Evolutionary conservation across 2,797 vertebrate species (phyloP), one percentile per base, ranked within the genome.

Genomic region (Psittacula derbiana): DNA sequence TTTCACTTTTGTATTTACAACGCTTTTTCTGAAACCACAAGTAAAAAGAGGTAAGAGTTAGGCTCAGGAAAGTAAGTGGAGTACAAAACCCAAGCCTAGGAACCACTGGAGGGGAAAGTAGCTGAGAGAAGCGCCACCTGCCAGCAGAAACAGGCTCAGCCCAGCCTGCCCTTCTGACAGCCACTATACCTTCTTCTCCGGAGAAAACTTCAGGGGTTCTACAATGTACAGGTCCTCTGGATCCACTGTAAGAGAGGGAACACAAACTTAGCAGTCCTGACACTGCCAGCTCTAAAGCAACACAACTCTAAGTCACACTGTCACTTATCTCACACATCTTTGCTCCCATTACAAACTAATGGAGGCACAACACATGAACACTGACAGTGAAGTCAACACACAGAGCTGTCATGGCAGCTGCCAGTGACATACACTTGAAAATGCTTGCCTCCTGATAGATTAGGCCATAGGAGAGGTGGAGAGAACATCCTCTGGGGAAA

Each of bases 141-240:
- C 87, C 31, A 71, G 91, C 73, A 85, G 64, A 38, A 40, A 52
- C 64, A 67, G 2, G 1, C 73, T 73, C 61, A 43, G 31, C 50
- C 78, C 86, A 16, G 80, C 55, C 61, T 71, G 66, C 49, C 46
- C 61, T 25, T 43, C 73, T 64, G 43, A 43, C 96, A 52, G 85
- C 96, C 97, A 97, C 94, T 50, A 80, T 99, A 99, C 99, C 99
- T 99, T 99, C 99, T 99, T 99, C 98, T 99, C 99, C 97, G 99
- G 99, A 97, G 99, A 99, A 98, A 99, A 99, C 98, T 99, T 99
- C 98, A 99, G 98, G 87, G 99, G 99, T 98, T 99, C 99, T 97
- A 99, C 99, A 98, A 99, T 99, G 98, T 99, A 99, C 97, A 99
- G 98, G 98, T 99, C 99, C 98, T 99, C 99, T 93, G 99, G 98